Evolutionary conservation across 2,888 invertebrate species (phyloP), one percentile per base, ranked within the genome.

Genomic region (Acleris sparsana): DNA sequence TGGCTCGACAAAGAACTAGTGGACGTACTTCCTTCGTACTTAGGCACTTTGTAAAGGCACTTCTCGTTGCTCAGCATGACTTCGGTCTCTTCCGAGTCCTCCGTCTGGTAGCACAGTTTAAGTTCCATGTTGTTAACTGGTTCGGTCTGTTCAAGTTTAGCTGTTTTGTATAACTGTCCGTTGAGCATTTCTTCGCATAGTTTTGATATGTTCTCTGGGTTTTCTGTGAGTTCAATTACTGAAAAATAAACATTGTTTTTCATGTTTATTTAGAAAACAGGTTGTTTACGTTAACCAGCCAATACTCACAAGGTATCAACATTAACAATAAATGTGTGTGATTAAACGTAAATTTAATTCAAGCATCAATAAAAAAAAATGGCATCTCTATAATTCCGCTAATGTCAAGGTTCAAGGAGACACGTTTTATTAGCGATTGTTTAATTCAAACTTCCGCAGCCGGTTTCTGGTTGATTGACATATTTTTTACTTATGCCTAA

Each of bases 221-320:
- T 92, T 77, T 95, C 95, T 2, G 94, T 93, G 55, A 94, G 72
- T 80, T 95, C 95, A 68, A 95, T 95, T 51, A 95, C 95, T 95
- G 86, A 1, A 89, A 89, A 65, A 39, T 49, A 57, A 29, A n/a
- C 13, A 33, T n/a, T 33, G n/a, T 20, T 20, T 11, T 7, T 18
- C n/a, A 49, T 3, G 13, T 18, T n/a, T n/a, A n/a, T n/a, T n/a
- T n/a, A n/a, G n/a, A n/a, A n/a, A n/a, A n/a, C n/a, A n/a, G n/a
- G 18, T n/a, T 48, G 3, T 3, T 7, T 49, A 17, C 7, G 16
- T 44, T 3, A 3, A 39, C 39, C 39, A 46, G n/a, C 46, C 46
- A n/a, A 44, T 13, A 3, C n/a, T n/a, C 4, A 16, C n/a, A n/a
- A n/a, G n/a, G n/a, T 16, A n/a, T 16, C 5, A 11, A 44, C 16